Conservation (phyloP, 1,140 invertebrate genomes). For the Neotoxoptera formosana region DNA sequence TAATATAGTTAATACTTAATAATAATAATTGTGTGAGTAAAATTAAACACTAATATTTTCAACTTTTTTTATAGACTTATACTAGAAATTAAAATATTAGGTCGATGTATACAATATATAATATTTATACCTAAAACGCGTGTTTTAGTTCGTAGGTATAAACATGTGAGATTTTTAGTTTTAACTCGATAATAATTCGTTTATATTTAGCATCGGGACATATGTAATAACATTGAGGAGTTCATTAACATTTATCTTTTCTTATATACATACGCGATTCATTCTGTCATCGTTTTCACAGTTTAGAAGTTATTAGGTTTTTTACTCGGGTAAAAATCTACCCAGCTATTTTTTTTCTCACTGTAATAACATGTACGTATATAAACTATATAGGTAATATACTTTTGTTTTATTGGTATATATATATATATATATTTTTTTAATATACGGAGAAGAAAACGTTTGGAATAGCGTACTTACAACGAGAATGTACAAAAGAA, state of each 20-base stretch:
- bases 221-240: conserved; percentile 8
- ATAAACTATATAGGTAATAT: background rate
- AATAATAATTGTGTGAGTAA: background rate
- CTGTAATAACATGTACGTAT: background rate
- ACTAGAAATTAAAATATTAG: too few species aligned
- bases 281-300: conserved; percentile 1
- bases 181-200: background rate
- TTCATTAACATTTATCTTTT: conserved; percentile 13
- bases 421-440: background rate
- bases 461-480: conserved; percentile 6
- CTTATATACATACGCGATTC: conserved; percentile 1
- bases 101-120: background rate
- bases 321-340: background rate
- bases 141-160: too few species aligned
- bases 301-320: conserved; percentile 1
- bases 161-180: background rate
- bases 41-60: background rate
- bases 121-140: background rate
- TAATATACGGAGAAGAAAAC: background rate
- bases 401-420: background rate
- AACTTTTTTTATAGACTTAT: background rate
- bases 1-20: too few species aligned
- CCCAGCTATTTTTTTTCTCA: background rate
- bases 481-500: conserved; percentile 29
- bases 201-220: background rate